These are phyloP conservation scores for Glossophaga mutica DNA, from an alignment of 2,797 vertebrate species.

Conservation along the genomic window DNA sequence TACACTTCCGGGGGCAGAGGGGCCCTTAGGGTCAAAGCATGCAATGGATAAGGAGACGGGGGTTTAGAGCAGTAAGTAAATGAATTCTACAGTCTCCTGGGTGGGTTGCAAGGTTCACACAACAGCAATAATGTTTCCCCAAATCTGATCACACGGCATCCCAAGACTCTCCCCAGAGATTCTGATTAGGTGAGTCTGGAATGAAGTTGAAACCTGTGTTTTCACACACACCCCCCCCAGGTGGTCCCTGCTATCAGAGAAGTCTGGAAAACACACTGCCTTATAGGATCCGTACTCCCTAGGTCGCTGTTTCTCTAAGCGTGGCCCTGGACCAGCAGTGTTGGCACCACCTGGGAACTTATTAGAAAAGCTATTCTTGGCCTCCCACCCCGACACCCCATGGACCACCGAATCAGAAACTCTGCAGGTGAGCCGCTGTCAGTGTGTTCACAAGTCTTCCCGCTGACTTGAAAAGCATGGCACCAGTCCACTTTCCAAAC, in stretches of 20 bases:
- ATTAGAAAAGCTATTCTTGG: background rate
- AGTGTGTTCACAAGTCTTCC: background rate
- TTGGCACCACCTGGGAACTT: background rate
- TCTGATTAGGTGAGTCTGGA: background rate
- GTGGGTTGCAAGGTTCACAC: background rate
- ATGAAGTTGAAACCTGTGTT: background rate
- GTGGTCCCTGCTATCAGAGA: background rate
- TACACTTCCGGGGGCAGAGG: background rate
- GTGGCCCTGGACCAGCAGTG: too few relatives aligned
- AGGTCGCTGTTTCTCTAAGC: background rate
- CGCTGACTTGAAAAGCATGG: background rate
- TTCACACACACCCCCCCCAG: background rate
- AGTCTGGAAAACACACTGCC: background rate
- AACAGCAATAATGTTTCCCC: background rate
- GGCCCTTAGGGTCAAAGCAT: background rate
- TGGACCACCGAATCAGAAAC: background rate
- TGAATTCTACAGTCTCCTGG: background rate
- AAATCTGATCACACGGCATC: background rate
- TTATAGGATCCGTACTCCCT: background rate
- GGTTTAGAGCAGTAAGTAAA: background rate
- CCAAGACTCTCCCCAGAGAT: background rate
- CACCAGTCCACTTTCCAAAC: background rate
- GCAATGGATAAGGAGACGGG: fast-evolving
- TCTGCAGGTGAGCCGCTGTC: background rate
- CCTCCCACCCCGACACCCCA: background rate